Evolutionary conservation across 2,797 vertebrate species (phyloP), one percentile per base, ranked within the genome.

Genomic region (Helicolenus hilgendorfi): DNA sequence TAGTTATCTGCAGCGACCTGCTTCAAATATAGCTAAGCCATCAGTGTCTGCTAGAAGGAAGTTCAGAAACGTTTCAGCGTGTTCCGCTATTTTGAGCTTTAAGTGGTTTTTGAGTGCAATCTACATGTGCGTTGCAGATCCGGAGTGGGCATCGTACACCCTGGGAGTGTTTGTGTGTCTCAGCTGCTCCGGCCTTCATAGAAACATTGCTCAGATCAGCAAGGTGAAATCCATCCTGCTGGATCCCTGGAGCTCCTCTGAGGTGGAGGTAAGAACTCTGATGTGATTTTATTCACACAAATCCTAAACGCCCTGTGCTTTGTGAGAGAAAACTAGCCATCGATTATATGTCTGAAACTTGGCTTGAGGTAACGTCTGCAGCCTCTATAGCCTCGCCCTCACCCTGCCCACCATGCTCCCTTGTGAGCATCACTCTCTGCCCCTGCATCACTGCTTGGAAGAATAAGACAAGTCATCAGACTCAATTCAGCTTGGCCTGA

Each of bases 111-210:
- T 29, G 4, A 59, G 20, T 63, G 9, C 24, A 31, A 31, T 38
- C 9, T 68, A 24, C 13, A 11, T n/a, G 0, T 71, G 31, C 85
- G 22, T 96, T 96, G 5, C 96, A 99, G 98, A 97, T 86, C 98
- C 98, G 0, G 98, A 98, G 81, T 99, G 98, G 98, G 98, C 98
- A 0, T 99, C 98, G 3, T 98, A 98, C 87, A 98, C 98, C 29
- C 95, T 99, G 2, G 98, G 98, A 7, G 96, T 98, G 81, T 98
- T 99, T 91, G 95, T 99, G 93, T 99, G 98, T 90, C 93, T 98
- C 80, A 98, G 94, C 71, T 99, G 98, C 89, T 98, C 98, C 0
- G 98, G 98, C 53, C 98, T 98, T 90, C 98, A 99, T 77, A 97
- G 98, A 87, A 98, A 96, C 80, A 98, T 99, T 27, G 97, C 98